Base-by-base conservation (phyloP, 1,140 invertebrate genomes). In the Drosophila tristis region DNA sequence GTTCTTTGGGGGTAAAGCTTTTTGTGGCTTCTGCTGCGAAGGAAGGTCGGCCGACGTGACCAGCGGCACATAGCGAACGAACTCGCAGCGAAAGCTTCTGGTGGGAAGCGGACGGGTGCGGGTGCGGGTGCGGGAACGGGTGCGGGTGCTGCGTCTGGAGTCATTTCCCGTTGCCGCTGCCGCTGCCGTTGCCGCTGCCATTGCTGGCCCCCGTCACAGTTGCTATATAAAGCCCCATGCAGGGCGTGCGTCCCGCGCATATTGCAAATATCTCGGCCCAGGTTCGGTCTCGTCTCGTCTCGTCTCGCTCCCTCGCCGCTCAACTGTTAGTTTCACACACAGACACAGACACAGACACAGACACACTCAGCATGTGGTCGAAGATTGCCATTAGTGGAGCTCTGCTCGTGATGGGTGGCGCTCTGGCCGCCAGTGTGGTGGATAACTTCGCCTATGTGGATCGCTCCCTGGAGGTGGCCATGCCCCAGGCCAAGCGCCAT, bases 371-470 rank as follows among this genome's bases (percentile, higher is more conserved):
- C 57, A 87, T 87, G 82, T 87, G 82, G 82, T 70, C 78, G n/a
- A 87, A 82, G 54, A 39, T 82, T 25, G 84, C 59, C 49, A 87
- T 87, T 59, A 16, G 6, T 15, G 82, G 82, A 11, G 74, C 82
- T 11, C 60, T 87, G 66, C 20, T 64, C 6, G 49, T 87, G 16
- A 87, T 87, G 82, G 82, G 82, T 9, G 82, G 84, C 13, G 57
- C 48, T 0, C 63, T 89, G 0, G 47, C 50, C 29, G 4, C 23
- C 25, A 87, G 82, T 25, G 82, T 89, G 4, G 84, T 79, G 53
- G 82, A 87, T 13, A 87, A 87, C 49, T 87, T 87, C 23, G 82
- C 82, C 45, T 87, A 87, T 54, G 79, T 82, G 84, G 82, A 87
- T 45, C 78, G 78, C 11, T 79, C 82, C 13, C 54, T 87, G 75